These are phyloP conservation scores for Eidolon helvum DNA, from an alignment of 2,113 vertebrate genomes.

Conservation along the genomic window DNA sequence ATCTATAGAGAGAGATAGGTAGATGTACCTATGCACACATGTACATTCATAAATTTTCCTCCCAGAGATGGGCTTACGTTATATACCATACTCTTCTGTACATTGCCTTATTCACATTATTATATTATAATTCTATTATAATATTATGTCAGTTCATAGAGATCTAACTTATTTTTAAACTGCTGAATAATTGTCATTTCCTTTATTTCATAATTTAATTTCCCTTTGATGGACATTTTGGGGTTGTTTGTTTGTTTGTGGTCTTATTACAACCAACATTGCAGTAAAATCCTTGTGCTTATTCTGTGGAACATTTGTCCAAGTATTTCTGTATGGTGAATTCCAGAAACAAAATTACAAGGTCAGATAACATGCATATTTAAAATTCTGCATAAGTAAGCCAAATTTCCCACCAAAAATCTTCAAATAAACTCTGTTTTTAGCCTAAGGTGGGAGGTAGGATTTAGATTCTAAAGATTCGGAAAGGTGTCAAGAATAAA, in stretches of 20 bases:
- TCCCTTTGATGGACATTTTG: background rate
- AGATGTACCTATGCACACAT: background rate
- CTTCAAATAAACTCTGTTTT: constrained; percentile 34
- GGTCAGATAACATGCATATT: constrained; percentile 51
- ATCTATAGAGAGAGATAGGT: no score
- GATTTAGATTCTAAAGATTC: constrained; percentile 37
- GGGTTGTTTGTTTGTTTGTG: background rate
- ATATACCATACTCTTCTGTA: background rate
- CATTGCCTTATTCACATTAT: background rate
- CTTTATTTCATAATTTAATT: constrained; percentile 25
- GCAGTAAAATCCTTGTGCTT: constrained; percentile 25
- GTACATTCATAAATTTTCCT: background rate
- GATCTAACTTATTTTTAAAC: background rate
- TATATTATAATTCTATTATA: background rate
- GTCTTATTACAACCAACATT: background rate
- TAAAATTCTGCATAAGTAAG: constrained; percentile 48
- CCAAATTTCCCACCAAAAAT: background rate
- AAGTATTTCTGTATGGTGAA: constrained; percentile 60
- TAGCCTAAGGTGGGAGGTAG: background rate
- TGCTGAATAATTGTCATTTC: background rate
- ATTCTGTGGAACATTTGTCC: constrained; percentile 31
- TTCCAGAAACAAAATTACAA: constrained; percentile 60
- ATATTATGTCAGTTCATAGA: background rate
- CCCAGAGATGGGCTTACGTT: background rate
- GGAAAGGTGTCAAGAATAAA: background rate